These are phyloP conservation scores for Antedon mediterranea DNA, from an alignment of 53 echinoderm and acorn worm species.

Conservation along the genomic window DNA sequence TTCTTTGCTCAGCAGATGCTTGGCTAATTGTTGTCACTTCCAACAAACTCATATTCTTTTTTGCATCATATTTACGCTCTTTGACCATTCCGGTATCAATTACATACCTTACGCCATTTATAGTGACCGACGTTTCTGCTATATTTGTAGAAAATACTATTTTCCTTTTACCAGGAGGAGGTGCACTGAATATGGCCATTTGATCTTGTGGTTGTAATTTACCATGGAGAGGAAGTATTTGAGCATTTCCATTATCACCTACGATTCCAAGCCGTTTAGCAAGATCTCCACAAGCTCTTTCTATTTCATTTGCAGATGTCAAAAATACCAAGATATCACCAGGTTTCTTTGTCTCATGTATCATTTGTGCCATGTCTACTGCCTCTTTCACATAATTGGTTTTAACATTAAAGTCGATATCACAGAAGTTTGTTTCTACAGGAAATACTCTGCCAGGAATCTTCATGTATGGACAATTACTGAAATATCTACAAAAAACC, in stretches of 20 bases:
- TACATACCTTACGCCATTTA: slow-evolving; percentile 32
- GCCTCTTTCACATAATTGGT: slow-evolving; percentile 21
- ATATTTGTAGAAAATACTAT: slow-evolving; percentile 46
- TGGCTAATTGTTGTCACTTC: slow-evolving; percentile 26
- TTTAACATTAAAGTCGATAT: not conserved
- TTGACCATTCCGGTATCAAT: slow-evolving; percentile 38
- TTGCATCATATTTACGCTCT: slow-evolving; percentile 39
- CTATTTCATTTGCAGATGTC: slow-evolving; percentile 39
- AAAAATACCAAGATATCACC: slow-evolving; percentile 40
- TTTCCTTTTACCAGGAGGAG: slow-evolving; percentile 21
- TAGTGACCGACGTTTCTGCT: slow-evolving; percentile 43
- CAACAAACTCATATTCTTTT: slow-evolving; percentile 36
- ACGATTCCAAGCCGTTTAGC: slow-evolving; percentile 2
- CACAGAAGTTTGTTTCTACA: slow-evolving; percentile 17
- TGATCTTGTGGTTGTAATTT: slow-evolving; percentile 37
- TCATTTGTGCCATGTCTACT: slow-evolving; percentile 13
- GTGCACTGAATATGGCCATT: slow-evolving; percentile 27
- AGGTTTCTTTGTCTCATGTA: slow-evolving; percentile 6
- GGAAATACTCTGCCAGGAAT: slow-evolving; percentile 39
- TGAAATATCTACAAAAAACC: slow-evolving; percentile 18
- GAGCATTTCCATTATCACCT: slow-evolving; percentile 4
- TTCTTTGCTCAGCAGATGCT: slow-evolving; percentile 38
- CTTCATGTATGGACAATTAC: slow-evolving; percentile 11
- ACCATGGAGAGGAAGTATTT: slow-evolving; percentile 37
- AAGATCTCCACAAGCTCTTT: slow-evolving; percentile 26